phyloP scores from a whole-genome alignment of 2,797 vertebrate genomes.

The Coregonus suidteri region DNA sequence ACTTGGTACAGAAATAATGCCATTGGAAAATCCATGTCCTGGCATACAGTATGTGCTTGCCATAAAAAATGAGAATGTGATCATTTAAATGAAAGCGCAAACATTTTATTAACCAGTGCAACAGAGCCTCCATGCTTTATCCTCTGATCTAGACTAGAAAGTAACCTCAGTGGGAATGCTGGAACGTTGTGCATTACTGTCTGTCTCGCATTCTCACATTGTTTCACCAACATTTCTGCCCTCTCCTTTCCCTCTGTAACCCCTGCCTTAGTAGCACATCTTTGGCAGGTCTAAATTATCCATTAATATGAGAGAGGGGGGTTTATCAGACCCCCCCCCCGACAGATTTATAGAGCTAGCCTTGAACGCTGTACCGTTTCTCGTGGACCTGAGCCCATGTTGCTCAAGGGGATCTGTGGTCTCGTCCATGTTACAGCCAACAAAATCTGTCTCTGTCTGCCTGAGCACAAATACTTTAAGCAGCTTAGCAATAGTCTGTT shows the following conservation, averaged over 20 bases:
- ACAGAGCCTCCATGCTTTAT: background rate
- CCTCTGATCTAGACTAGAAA: background rate
- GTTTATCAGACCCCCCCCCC: constrained; percentile 11
- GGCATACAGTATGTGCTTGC: background rate
- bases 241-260: constrained; percentile 53
- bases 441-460: background rate
- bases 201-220: background rate
- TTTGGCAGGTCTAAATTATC: constrained; percentile 63
- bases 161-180: background rate
- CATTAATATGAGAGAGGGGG: constrained; percentile 43
- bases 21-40: background rate
- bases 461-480: constrained; percentile 3
- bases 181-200: background rate
- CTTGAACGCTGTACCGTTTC: constrained; percentile 76
- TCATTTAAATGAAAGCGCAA: background rate
- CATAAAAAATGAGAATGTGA: background rate
- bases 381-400: constrained; percentile 67
- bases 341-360: constrained; percentile 79
- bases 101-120: background rate
- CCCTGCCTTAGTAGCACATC: constrained; percentile 53
- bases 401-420: constrained; percentile 31
- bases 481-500: background rate
- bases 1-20: background rate
- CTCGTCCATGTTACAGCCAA: background rate
- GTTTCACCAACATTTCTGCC: constrained; percentile 20